Conservation (phyloP, 2,797 vertebrate genomes). For the Crenuchus spilurus region DNA sequence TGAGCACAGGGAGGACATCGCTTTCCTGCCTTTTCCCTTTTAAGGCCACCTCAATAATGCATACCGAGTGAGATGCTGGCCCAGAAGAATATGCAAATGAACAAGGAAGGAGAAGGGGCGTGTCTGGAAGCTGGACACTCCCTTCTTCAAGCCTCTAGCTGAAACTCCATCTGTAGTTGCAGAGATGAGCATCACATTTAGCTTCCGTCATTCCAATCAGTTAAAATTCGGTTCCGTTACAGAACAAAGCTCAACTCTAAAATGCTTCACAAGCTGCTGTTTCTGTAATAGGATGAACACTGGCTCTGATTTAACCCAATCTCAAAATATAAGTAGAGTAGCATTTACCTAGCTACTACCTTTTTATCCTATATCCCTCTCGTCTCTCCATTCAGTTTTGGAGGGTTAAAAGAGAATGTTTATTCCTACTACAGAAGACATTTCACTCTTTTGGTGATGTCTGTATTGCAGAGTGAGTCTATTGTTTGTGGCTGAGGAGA, state of each 20-base stretch:
- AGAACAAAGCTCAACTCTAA: no score
- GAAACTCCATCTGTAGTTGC: neutral
- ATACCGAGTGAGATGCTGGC: conserved; percentile 53
- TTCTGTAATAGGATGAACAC: neutral
- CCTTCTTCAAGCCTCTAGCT: conserved; percentile 27
- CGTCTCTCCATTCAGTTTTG: neutral
- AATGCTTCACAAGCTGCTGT: neutral
- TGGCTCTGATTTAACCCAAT: neutral
- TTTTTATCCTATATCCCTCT: neutral
- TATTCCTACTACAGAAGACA: neutral
- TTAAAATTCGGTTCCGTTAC: no score
- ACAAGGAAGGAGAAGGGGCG: neutral
- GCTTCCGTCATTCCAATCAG: neutral
- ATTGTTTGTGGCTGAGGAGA: conserved; percentile 65
- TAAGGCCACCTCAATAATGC: conserved; percentile 65
- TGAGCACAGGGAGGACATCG: conserved; percentile 50
- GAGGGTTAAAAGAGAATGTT: neutral
- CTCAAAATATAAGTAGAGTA: neutral
- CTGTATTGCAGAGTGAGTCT: conserved; percentile 62
- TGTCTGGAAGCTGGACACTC: conserved; percentile 37
- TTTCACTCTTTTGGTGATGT: conserved; percentile 61
- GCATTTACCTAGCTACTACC: neutral
- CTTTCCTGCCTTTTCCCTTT: conserved; percentile 54
- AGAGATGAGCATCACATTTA: neutral
- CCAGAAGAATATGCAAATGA: conserved; percentile 59